Evolutionary conservation across 2,888 invertebrate species (phyloP).

Genomic region (Cataglyphis altisquamis): DNA sequence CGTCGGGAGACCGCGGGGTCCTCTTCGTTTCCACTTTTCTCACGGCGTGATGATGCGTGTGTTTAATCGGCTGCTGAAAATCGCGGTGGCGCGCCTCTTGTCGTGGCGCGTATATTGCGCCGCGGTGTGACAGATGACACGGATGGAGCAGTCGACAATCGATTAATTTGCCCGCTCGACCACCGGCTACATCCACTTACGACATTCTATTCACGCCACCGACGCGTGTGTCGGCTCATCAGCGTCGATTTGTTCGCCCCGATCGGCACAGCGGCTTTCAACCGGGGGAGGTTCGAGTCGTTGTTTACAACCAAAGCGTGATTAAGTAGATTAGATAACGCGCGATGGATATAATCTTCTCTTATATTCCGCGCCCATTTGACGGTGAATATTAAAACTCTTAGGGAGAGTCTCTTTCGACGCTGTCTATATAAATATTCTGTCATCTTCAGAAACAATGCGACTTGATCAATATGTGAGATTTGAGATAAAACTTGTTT

Average conservation of each 20-base stretch:
- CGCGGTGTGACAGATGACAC: constrained; percentile 45
- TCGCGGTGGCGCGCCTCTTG: constrained; percentile 30
- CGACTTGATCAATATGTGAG: not conserved
- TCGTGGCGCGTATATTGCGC: constrained; percentile 34
- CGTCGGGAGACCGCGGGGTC: too few relatives aligned
- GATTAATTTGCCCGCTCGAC: constrained; percentile 49
- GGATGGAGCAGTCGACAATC: constrained; percentile 46
- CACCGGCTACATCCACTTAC: constrained; percentile 49
- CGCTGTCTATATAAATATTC: not conserved
- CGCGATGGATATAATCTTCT: constrained; percentile 18
- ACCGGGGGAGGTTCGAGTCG: not conserved
- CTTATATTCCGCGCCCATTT: not conserved
- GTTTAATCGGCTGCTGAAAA: constrained; percentile 32
- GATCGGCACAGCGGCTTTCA: constrained; percentile 17
- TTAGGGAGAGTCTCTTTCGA: not conserved
- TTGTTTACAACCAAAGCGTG: constrained; percentile 36
- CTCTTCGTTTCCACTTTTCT: not conserved
- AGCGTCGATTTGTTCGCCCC: constrained; percentile 40
- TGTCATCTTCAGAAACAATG: not conserved
- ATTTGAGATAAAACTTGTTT: not conserved
- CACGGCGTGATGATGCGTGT: constrained; percentile 7
- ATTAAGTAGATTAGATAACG: constrained; percentile 26
- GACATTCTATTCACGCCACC: constrained; percentile 22
- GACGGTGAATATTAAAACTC: not conserved
- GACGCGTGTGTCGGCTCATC: constrained; percentile 34